Percentiles rank a stretch among this genome's conserved stretches.
phyloP scores from a whole-genome alignment of 1,140 invertebrate species.

The Drosophila baimaii region DNA sequence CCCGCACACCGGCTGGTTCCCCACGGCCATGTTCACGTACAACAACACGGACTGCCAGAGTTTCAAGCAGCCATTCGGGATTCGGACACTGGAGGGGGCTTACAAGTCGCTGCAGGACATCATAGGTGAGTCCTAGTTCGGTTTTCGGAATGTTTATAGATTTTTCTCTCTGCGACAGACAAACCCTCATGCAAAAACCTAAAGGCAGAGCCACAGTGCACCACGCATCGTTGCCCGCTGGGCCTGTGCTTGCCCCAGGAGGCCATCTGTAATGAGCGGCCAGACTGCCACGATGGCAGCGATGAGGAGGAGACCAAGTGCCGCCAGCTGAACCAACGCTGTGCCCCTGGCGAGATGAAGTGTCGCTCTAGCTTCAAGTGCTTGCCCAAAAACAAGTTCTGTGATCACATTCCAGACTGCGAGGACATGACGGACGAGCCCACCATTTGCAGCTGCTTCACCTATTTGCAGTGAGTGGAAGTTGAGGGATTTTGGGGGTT shows the following conservation, averaged over 20 bases:
- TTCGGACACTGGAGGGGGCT: slow-evolving; percentile 61
- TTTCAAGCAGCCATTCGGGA: slow-evolving; percentile 65
- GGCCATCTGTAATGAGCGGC: slow-evolving; percentile 89
- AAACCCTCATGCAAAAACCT: slow-evolving; percentile 51
- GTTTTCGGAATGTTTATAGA: slow-evolving; percentile 2
- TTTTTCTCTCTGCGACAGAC: slow-evolving; percentile 35
- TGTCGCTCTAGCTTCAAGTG: slow-evolving; percentile 88
- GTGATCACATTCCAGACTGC: slow-evolving; percentile 88
- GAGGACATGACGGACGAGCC: slow-evolving; percentile 90
- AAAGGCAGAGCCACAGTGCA: slow-evolving; percentile 84
- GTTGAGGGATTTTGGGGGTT: neutral
- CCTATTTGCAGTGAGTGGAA: slow-evolving; percentile 86
- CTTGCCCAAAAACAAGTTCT: slow-evolving; percentile 88
- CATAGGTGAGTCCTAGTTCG: slow-evolving; percentile 48
- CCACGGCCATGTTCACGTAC: slow-evolving; percentile 66
- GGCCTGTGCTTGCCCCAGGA: slow-evolving; percentile 88
- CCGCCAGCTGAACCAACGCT: slow-evolving; percentile 46
- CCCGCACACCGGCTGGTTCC: slow-evolving; percentile 73
- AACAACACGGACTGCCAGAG: slow-evolving; percentile 78
- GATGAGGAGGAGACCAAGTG: slow-evolving; percentile 87
- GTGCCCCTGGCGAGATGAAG: slow-evolving; percentile 86
- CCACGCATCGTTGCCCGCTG: slow-evolving; percentile 86
- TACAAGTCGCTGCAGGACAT: slow-evolving; percentile 64
- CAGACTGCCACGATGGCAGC: slow-evolving; percentile 88
- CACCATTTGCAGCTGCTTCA: slow-evolving; percentile 87